Evolutionary conservation across 2,797 vertebrate species (phyloP), one percentile per base, ranked within the genome.

Genomic region (Phrynocephalus vlangalii): DNA sequence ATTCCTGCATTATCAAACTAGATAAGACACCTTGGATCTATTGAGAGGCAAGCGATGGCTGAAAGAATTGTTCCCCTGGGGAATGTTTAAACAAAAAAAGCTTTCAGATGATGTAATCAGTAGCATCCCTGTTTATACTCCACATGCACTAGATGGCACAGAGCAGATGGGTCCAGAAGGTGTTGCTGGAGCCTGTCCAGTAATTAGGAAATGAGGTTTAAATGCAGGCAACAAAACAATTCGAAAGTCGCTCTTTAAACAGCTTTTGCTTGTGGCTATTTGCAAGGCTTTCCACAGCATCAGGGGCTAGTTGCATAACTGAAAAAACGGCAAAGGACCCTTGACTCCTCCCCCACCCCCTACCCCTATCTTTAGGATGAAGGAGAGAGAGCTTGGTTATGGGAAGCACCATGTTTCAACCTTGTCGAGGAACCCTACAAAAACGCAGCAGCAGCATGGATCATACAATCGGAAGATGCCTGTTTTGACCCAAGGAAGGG

Each of bases 171-270:
- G 87, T 67, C 79, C 70, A 80, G 83, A 71, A 81, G 26, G 82
- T 48, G 78, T 88, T 85, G 44, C 70, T 85, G 87, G 87, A 85
- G 44, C 71, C 63, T 18, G 16, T 88, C 83, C 83, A 85, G 83
- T 85, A 88, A 85, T 88, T 85, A 88, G 87, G 87, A 85, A 88
- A 88, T 88, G 77, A 88, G 77, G 70, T 50, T 88, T 85, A 67
- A 88, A 81, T 84, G 73, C 28, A 66, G 75, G 70, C 79, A 86
- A 66, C 44, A 38, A 71, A 81, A 50, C 79, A 82, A 72, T 79
- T 79, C 82, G 80, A 63, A 88, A 88, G 60, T 52, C 60, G 75
- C 60, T 73, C 63, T 75, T 24, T 81, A 88, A 81, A 81, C 71
- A 80, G 87, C 78, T 88, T 81, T 80, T 24, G 71, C 24, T 50